phyloP scores from a whole-genome alignment of 2,888 invertebrate genomes.

The Endomychus coccineus region DNA sequence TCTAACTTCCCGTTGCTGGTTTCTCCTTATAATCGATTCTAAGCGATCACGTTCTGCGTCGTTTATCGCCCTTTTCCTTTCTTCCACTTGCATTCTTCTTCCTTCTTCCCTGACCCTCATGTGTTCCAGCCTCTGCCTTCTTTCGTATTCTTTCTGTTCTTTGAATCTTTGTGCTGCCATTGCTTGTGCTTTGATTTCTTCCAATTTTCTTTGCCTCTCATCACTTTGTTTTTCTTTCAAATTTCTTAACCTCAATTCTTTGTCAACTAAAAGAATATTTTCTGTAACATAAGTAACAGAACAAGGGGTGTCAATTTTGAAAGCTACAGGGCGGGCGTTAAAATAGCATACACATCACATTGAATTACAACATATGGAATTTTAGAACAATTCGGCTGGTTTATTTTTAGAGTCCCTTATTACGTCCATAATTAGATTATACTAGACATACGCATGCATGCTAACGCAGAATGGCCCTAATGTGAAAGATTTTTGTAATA shows the following conservation, averaged over 20 bases:
- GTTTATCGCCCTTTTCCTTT: constrained; percentile 81
- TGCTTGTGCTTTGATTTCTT: constrained; percentile 83
- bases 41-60: constrained; percentile 82
- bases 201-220: constrained; percentile 80
- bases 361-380: too few species aligned
- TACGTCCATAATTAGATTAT: too few species aligned
- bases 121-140: constrained; percentile 74
- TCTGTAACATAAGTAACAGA: too few species aligned
- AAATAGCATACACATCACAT: too few species aligned
- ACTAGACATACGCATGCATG: too few species aligned
- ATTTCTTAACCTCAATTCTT: constrained; percentile 61
- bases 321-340: too few species aligned
- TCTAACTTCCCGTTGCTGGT: constrained; percentile 73
- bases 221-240: constrained; percentile 84
- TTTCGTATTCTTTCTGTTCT: constrained; percentile 81
- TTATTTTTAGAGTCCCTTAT: too few species aligned
- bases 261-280: constrained; percentile 44
- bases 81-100: constrained; percentile 67
- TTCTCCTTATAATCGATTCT: constrained; percentile 78
- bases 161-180: constrained; percentile 83
- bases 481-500: too few species aligned
- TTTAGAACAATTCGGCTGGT: too few species aligned
- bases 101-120: constrained; percentile 71
- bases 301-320: too few species aligned
- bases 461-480: too few species aligned